Percentiles rank a stretch among this genome's conserved stretches.
These are phyloP conservation scores for Pollenia griseotomentosa DNA, from an alignment of 2,888 invertebrate species.

Conservation along the genomic window DNA sequence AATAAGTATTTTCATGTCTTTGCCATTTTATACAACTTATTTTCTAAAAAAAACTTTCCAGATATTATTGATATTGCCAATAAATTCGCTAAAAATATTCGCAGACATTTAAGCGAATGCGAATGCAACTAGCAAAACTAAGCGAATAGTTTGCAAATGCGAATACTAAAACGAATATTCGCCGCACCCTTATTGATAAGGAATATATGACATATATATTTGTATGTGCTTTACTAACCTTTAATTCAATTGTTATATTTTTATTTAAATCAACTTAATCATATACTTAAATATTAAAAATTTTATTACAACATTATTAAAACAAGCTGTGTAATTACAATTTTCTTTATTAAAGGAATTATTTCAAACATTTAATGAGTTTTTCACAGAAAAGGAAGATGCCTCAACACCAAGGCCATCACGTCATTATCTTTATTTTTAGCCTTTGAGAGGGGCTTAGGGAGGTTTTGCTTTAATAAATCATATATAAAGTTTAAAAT, in stretches of 20 bases:
- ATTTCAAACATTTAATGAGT: neutral
- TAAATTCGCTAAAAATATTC: too few relatives aligned
- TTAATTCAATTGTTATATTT: slow-evolving; percentile 41
- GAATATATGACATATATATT: neutral
- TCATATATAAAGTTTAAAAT: neutral
- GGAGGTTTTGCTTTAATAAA: too few relatives aligned
- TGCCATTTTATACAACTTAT: too few relatives aligned
- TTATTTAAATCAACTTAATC: slow-evolving; percentile 20
- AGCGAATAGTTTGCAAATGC: too few relatives aligned
- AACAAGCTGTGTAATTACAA: slow-evolving; percentile 39
- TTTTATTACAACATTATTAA: slow-evolving; percentile 24
- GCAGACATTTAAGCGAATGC: too few relatives aligned
- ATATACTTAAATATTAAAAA: slow-evolving; percentile 11
- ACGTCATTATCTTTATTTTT: too few relatives aligned
- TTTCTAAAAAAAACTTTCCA: too few relatives aligned
- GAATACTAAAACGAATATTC: too few relatives aligned
- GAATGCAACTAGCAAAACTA: too few relatives aligned
- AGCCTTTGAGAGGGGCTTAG: too few relatives aligned
- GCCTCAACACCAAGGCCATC: neutral
- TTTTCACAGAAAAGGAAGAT: neutral
- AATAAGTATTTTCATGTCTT: too few relatives aligned
- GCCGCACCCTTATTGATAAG: neutral
- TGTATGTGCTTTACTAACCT: neutral
- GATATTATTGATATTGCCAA: too few relatives aligned
- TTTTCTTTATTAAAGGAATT: slow-evolving; percentile 11